Conservation (phyloP, 2,888 invertebrate species). For the Sinelater perroti region DNA sequence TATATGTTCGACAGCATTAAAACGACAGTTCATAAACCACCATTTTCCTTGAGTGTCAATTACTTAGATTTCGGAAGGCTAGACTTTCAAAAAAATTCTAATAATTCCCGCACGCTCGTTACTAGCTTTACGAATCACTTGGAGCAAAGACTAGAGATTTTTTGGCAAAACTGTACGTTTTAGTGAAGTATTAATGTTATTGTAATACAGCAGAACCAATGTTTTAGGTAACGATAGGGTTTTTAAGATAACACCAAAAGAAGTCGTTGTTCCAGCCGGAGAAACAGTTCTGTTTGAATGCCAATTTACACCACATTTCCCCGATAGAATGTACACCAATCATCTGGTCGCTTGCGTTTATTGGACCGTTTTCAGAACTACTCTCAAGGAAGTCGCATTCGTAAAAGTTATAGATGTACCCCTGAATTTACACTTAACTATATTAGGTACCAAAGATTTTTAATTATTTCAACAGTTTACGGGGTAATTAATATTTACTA, state of each 20-base stretch:
- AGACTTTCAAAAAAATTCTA: slow-evolving; percentile 6
- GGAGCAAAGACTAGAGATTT: slow-evolving; percentile 40
- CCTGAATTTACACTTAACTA: slow-evolving; percentile 46
- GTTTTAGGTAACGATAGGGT: slow-evolving; percentile 48
- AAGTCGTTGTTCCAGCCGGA: slow-evolving; percentile 46
- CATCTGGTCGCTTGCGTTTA: slow-evolving; percentile 52
- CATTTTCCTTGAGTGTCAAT: slow-evolving; percentile 50
- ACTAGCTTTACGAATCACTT: slow-evolving; percentile 47
- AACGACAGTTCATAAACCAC: slow-evolving; percentile 40
- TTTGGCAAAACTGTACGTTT: slow-evolving; percentile 48
- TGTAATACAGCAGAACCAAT: not conserved
- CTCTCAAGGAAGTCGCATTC: slow-evolving; percentile 1
- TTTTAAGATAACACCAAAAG: slow-evolving; percentile 53
- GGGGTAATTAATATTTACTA: not conserved
- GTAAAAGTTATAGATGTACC: slow-evolving; percentile 40
- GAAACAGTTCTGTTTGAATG: slow-evolving; percentile 54
- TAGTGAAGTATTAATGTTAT: not conserved
- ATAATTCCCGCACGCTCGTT: slow-evolving; percentile 29
- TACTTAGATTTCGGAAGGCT: slow-evolving; percentile 56
- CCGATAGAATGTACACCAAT: slow-evolving; percentile 49
- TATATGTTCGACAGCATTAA: slow-evolving; percentile 51
- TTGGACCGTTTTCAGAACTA: slow-evolving; percentile 44
- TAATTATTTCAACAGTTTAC: not conserved
- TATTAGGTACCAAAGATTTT: slow-evolving; percentile 40
- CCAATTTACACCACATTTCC: slow-evolving; percentile 51